Conservation (phyloP, 2,113 vertebrate genomes). For the Hemicordylus capensis region DNA sequence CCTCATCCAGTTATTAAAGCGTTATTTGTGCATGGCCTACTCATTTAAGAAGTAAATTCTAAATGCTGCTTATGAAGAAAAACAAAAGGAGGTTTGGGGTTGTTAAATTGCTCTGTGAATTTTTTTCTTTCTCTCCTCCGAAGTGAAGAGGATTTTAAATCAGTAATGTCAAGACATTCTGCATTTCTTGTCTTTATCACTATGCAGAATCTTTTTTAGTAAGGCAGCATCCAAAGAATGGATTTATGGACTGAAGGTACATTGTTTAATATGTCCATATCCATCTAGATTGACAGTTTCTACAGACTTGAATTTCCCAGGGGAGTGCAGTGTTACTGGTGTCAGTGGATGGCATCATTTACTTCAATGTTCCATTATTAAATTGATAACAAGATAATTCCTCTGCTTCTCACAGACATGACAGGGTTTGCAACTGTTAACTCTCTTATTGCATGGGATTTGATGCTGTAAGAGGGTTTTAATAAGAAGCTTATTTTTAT, state of each 20-base stretch:
- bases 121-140: slow-evolving; percentile 16
- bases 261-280: slow-evolving; percentile 84
- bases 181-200: slow-evolving; percentile 79
- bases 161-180: slow-evolving; percentile 76
- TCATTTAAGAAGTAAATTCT: slow-evolving; percentile 30
- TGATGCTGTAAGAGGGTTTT: slow-evolving; percentile 78
- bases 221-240: slow-evolving; percentile 73
- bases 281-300: slow-evolving; percentile 84
- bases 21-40: slow-evolving; percentile 18
- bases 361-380: slow-evolving; percentile 86
- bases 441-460: slow-evolving; percentile 77
- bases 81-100: slow-evolving; percentile 46
- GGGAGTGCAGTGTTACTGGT: slow-evolving; percentile 83
- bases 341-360: slow-evolving; percentile 85
- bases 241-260: slow-evolving; percentile 77
- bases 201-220: slow-evolving; percentile 85
- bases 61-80: slow-evolving; percentile 32
- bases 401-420: slow-evolving; percentile 81
- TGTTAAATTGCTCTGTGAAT: slow-evolving; percentile 69
- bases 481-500: slow-evolving; percentile 79
- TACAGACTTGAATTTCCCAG: slow-evolving; percentile 90
- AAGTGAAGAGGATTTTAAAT: slow-evolving; percentile 70
- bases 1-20: slow-evolving; percentile 14
- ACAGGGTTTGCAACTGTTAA: slow-evolving; percentile 81
- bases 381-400: slow-evolving; percentile 93